These are phyloP conservation scores for Hylia prasina DNA, from an alignment of 2,113 vertebrate genomes.

Conservation along the genomic window DNA sequence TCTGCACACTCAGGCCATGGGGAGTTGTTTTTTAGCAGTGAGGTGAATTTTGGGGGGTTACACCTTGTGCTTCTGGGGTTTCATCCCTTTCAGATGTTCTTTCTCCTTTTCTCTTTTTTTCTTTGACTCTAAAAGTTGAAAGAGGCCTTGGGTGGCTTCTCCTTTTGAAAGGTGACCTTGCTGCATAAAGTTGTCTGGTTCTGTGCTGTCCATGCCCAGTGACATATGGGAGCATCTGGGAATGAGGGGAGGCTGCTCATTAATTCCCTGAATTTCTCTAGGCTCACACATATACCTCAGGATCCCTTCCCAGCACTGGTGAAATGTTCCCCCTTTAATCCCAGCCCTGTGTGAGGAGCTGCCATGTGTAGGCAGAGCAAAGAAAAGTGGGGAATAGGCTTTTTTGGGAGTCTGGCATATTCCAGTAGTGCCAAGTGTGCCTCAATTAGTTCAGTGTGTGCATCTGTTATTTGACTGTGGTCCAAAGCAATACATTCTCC, in stretches of 20 bases:
- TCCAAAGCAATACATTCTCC: neutral
- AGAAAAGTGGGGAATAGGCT: neutral
- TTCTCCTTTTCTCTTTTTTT: neutral
- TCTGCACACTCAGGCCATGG: accelerated
- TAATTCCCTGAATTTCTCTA: neutral
- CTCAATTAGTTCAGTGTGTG: neutral
- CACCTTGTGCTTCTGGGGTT: neutral
- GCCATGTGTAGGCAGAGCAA: neutral
- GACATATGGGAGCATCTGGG: conserved; percentile 14
- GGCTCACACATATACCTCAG: neutral
- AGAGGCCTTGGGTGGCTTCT: neutral
- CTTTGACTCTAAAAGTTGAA: neutral
- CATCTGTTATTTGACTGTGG: neutral
- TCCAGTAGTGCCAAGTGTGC: neutral
- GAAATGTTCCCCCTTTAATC: neutral
- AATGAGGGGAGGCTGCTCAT: neutral
- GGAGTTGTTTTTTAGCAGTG: neutral
- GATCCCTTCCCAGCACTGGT: neutral
- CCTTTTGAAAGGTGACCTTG: neutral
- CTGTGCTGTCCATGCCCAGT: neutral
- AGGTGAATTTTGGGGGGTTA: neutral
- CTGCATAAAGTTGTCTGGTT: neutral
- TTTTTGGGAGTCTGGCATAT: neutral
- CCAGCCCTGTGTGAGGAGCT: neutral
- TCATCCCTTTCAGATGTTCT: neutral